Evolutionary conservation across 2,888 invertebrate genomes (phyloP), one percentile per base, ranked within the genome.

Genomic region (Prenolepis imparis): DNA sequence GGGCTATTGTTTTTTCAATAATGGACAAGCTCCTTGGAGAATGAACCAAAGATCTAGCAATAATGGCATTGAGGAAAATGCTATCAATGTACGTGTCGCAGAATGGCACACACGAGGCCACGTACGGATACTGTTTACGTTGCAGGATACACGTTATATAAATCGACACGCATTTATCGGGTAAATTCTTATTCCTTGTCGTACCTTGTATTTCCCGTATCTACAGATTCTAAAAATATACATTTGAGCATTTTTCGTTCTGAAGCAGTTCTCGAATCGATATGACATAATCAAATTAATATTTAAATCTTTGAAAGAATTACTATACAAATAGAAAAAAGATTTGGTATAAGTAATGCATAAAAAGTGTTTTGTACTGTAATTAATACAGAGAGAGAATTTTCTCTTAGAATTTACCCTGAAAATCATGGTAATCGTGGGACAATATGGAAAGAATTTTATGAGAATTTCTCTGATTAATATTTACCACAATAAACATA

Each of bases 51-150:
- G 81, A 83, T 83, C 77, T 82, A 36, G 57, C 39, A 70, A 75
- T 88, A 88, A 88, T 85, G 85, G 85, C 87, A 82, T 3, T n/a
- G 77, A 36, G 63, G 74, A 84, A 81, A 80, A 80, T 72, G 70
- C 72, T 72, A 48, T 61, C 78, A 32, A 36, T 80, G 70, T 59
- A 44, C 59, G 78, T 72, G 72, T 80, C 78, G 72, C 32, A 3
- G 24, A 80, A 80, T 59, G 24, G 41, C 36, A 59, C 78, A 80
- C 72, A 24, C 32, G 78, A 59, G 72, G 70, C 55, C 68, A 78
- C 41, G 78, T 78, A 78, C 28, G 15, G 24, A 78, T 72, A 59
- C 24, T 70, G 59, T 72, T 70, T 59, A 36, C 44, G 59, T 24
- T 61, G 72, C 72, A 80, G 24, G 12, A 61, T 59, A 59, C 41